A percentile compares a stretch with the other conserved stretches of the same genome.
Conservation (phyloP, 1,140 invertebrate genomes). For the Diabrotica undecimpunctata region DNA sequence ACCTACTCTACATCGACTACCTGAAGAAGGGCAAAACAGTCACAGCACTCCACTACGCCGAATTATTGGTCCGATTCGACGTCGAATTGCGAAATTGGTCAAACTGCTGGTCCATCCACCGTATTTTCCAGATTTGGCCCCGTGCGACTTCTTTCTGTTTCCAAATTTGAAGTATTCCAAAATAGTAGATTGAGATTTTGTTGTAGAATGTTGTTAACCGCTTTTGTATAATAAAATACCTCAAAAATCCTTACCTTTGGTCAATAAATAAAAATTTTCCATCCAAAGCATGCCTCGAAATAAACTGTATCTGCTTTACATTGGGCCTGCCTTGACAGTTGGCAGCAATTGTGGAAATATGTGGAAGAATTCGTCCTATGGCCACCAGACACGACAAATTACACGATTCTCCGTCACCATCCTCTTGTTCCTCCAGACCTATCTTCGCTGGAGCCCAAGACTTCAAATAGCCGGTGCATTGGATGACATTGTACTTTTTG, state of each 20-base stretch:
- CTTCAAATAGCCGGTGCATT: slow-evolving; percentile 89
- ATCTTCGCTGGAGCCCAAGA: slow-evolving; percentile 84
- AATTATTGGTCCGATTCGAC: too few relatives aligned
- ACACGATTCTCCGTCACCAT: slow-evolving; percentile 68
- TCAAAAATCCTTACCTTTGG: slow-evolving; percentile 52
- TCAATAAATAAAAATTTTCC: slow-evolving; percentile 99
- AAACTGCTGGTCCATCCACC: too few relatives aligned
- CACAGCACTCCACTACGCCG: too few relatives aligned
- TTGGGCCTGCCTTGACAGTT: slow-evolving; percentile 46
- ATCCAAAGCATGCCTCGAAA: slow-evolving; percentile 87
- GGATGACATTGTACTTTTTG: slow-evolving; percentile 75
- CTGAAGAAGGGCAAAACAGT: too few relatives aligned
- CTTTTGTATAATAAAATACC: background rate
- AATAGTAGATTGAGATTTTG: too few relatives aligned
- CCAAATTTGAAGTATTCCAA: too few relatives aligned
- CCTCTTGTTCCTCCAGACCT: slow-evolving; percentile 61
- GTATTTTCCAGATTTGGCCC: too few relatives aligned
- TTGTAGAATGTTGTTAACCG: background rate
- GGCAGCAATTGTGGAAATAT: slow-evolving; percentile 49
- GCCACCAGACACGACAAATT: slow-evolving; percentile 84
- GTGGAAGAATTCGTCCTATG: slow-evolving; percentile 68
- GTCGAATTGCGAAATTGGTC: too few relatives aligned
- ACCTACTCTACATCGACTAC: too few relatives aligned
- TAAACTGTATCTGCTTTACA: slow-evolving; percentile 62
- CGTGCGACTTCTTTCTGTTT: too few relatives aligned